Conservation (phyloP, 2,113 vertebrate genomes). For the Bothrops jararaca region DNA sequence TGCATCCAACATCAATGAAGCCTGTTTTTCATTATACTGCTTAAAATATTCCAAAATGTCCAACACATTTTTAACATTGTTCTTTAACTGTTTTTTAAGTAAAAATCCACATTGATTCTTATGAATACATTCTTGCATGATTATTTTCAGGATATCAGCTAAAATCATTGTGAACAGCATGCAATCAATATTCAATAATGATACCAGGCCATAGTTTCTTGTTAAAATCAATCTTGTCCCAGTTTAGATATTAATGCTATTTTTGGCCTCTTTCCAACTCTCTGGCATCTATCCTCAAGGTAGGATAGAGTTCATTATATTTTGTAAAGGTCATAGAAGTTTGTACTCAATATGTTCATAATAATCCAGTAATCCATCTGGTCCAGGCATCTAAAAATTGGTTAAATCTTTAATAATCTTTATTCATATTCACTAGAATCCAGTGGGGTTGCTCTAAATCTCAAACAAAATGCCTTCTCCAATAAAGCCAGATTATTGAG, state of each 20-base stretch:
- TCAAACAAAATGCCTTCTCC: no score
- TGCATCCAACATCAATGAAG: not conserved
- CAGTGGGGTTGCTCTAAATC: no score
- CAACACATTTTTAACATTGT: not conserved
- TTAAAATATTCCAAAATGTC: not conserved
- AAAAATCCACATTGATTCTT: not conserved
- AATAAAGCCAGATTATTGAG: no score
- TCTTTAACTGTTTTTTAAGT: not conserved
- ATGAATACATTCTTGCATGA: not conserved
- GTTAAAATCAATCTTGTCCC: not conserved
- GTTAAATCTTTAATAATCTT: no score
- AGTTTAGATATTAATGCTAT: not conserved
- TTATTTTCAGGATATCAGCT: not conserved
- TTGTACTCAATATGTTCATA: not conserved
- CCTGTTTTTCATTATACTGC: not conserved
- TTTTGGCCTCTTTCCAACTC: not conserved
- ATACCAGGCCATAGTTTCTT: not conserved
- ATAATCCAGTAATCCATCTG: not conserved
- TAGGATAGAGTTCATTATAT: not conserved
- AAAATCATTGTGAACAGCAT: not conserved
- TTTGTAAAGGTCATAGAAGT: not conserved
- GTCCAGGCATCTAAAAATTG: not conserved
- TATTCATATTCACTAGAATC: no score
- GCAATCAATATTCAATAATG: not conserved
- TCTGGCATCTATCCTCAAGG: not conserved